Conservation (phyloP, 2,113 vertebrate genomes). For the Perca fluviatilis region DNA sequence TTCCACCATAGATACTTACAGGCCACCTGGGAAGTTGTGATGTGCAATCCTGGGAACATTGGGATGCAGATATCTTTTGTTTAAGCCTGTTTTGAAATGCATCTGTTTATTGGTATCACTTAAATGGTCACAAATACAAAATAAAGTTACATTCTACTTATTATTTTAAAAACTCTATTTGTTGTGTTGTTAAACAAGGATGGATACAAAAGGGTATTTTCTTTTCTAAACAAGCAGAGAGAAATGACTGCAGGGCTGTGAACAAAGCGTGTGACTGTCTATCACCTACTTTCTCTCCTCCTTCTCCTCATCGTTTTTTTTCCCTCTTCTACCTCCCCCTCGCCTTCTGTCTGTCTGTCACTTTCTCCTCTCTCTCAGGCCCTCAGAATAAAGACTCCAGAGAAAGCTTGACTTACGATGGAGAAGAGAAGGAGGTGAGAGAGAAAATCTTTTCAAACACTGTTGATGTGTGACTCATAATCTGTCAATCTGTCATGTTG, state of each 20-base stretch:
- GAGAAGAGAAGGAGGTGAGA: slow-evolving; percentile 96
- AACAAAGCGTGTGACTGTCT: slow-evolving; percentile 76
- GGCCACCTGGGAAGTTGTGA: neutral
- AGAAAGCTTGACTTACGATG: slow-evolving; percentile 93
- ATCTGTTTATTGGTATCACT: neutral
- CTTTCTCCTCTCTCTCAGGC: slow-evolving; percentile 65
- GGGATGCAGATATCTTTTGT: neutral
- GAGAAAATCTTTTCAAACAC: slow-evolving; percentile 30
- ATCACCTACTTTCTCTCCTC: slow-evolving; percentile 70
- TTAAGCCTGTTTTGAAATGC: slow-evolving; percentile 5
- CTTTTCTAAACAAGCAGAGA: slow-evolving; percentile 20
- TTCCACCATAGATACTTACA: neutral
- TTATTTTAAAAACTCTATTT: neutral
- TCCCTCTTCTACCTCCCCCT: slow-evolving; percentile 50
- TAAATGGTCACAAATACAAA: neutral
- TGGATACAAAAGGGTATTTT: slow-evolving; percentile 29
- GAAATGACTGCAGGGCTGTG: slow-evolving; percentile 58
- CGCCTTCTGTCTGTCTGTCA: slow-evolving; percentile 71
- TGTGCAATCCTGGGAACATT: neutral
- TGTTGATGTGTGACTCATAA: slow-evolving; percentile 44
- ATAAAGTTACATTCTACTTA: neutral
- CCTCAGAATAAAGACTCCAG: slow-evolving; percentile 93
- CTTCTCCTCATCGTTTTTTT: slow-evolving; percentile 13
- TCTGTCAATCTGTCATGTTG: slow-evolving; percentile 51
- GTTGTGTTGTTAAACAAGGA: slow-evolving; percentile 4